Base-by-base conservation (phyloP, 2,888 invertebrate genomes). In the Hirtodrosophila duncani region DNA sequence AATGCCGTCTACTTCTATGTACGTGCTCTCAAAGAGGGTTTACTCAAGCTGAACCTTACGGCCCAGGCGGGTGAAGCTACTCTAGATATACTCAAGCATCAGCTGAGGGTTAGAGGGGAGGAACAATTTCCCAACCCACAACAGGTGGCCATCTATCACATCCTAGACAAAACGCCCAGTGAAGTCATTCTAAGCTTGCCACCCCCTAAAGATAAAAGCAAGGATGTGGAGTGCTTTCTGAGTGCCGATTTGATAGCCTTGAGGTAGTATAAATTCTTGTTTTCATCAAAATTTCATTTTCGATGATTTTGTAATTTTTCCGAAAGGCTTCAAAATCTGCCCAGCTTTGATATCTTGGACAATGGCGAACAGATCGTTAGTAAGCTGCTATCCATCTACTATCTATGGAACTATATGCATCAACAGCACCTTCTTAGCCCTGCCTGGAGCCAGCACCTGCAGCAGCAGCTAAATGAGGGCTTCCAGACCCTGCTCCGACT, bases 361-460 rank as follows among this genome's bases (percentile, higher is more conserved):
- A 58, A 53, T 17, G 33, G 33, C 5, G 61, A 67, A 23, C 30
- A 55, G n/a, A 3, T 57, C 18, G 57, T 67, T 2, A 55, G 49
- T n/a, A 64, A 55, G 8, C 3, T 67, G 26, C 7, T 64, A 6
- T 29, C 38, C 1, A 23, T 11, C 0, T 51, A 29, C 18, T 13
- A 23, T n/a, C 31, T 67, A 4, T 61, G 44, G 50, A 17, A 50
- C 3, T 53, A 39, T 42, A 5, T 49, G 18, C 10, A 29, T 2
- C 6, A 8, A 7, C 3, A 8, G 2, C n/a, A 0, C 2, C 17
- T 14, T 6, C 9, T 33, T 1, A 10, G 7, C 20, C 2, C 0
- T 0, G 4, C 14, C 0, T 51, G 33, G 16, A 43, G 5, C 3
- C 2, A 23, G 3, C 27, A 21, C 4, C 23, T 67, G 0, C 6